These are phyloP conservation scores for Allolobophora icterica DNA, from an alignment of 2,888 invertebrate species.

Conservation along the genomic window DNA sequence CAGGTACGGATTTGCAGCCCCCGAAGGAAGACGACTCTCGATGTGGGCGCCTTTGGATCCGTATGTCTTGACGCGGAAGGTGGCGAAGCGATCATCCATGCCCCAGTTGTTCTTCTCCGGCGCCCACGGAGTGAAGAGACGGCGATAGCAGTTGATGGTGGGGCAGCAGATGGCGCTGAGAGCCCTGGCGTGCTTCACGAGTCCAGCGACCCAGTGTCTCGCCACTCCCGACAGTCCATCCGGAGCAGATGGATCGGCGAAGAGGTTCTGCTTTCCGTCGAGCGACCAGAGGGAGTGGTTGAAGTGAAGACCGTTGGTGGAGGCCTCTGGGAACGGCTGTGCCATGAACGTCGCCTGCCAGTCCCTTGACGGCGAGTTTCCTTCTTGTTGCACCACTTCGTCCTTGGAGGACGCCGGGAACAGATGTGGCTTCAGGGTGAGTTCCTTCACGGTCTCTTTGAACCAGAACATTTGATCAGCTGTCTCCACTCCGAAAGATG, in stretches of 20 bases:
- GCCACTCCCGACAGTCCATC: constrained; percentile 43
- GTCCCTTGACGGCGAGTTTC: background rate
- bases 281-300: constrained; percentile 47
- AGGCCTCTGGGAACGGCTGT: background rate
- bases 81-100: constrained; percentile 32
- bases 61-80: constrained; percentile 36
- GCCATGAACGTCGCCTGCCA: constrained; percentile 43
- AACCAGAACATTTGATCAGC: constrained; percentile 37
- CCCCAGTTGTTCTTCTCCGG: constrained; percentile 39
- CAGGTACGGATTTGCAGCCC: constrained; percentile 42
- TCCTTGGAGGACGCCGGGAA: too few relatives aligned
- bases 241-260: constrained; percentile 38
- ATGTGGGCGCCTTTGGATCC: constrained; percentile 33
- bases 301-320: constrained; percentile 44
- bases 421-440: background rate
- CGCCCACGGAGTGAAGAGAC: constrained; percentile 31
- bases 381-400: background rate
- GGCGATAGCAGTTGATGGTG: constrained; percentile 44
- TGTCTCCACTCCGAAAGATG: constrained; percentile 35
- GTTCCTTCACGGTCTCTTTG: constrained; percentile 42
- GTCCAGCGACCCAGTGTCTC: constrained; percentile 41
- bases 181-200: constrained; percentile 41
- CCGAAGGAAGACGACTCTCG: constrained; percentile 42
- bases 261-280: constrained; percentile 34
- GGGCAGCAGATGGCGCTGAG: constrained; percentile 39